phyloP scores from a whole-genome alignment of 2,888 invertebrate species.

The Calameuta pallipes region DNA sequence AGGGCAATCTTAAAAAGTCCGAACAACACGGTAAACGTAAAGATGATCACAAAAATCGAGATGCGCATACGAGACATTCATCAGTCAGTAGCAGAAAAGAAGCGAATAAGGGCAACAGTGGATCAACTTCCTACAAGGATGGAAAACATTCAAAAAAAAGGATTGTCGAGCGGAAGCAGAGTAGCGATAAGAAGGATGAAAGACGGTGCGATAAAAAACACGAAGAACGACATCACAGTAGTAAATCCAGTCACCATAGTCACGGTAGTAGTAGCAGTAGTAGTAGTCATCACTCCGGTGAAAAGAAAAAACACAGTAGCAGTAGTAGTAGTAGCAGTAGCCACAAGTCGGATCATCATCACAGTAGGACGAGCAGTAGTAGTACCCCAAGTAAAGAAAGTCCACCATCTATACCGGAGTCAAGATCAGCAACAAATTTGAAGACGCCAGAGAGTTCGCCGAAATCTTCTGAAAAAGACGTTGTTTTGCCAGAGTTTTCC shows the following conservation, averaged over 20 bases:
- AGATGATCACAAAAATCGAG: constrained; percentile 50
- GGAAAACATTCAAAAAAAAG: constrained; percentile 20
- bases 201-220: constrained; percentile 37
- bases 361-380: constrained; percentile 27
- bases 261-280: constrained; percentile 7
- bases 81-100: constrained; percentile 42
- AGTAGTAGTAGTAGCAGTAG: constrained; percentile 24
- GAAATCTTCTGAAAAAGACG: background rate
- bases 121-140: constrained; percentile 2
- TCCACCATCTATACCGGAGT: constrained; percentile 21
- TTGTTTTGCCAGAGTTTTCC: background rate
- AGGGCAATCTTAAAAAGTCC: constrained; percentile 62
- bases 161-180: constrained; percentile 27
- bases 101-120: background rate
- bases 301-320: constrained; percentile 48
- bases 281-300: constrained; percentile 32
- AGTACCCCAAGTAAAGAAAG: constrained; percentile 29
- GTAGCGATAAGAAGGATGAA: constrained; percentile 31
- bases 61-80: constrained; percentile 34
- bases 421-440: constrained; percentile 24
- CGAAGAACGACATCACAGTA: constrained; percentile 24
- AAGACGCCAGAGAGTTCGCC: background rate
- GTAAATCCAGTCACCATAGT: constrained; percentile 3
- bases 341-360: constrained; percentile 32
- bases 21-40: constrained; percentile 52